Percentiles rank a stretch among this genome's conserved stretches.
phyloP scores from a whole-genome alignment of 2,113 vertebrate genomes.

The Arothron firmamentum region DNA sequence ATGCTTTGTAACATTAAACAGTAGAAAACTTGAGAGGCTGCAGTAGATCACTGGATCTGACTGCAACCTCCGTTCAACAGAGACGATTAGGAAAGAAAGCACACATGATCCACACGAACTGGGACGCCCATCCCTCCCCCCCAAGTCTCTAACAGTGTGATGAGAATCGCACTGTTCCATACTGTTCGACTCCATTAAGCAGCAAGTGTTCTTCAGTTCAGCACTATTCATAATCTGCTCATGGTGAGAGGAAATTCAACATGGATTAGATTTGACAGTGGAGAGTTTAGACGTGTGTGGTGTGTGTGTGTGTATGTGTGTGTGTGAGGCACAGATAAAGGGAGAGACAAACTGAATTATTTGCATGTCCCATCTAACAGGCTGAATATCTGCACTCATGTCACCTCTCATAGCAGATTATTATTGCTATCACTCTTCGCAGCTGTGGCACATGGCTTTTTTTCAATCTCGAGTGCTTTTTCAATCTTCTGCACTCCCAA shows the following conservation, averaged over 20 bases:
- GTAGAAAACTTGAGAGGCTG: no score
- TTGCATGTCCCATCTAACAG: conserved; percentile 16
- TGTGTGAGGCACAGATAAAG: background rate
- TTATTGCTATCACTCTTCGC: background rate
- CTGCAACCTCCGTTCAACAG: conserved; percentile 26
- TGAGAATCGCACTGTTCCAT: conserved; percentile 53
- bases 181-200: conserved; percentile 65
- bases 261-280: conserved; percentile 25
- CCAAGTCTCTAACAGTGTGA: conserved; percentile 33
- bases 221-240: conserved; percentile 57
- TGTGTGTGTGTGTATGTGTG: background rate
- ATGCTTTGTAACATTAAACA: no score
- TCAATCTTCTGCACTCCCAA: conserved; percentile 22
- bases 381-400: conserved; percentile 4
- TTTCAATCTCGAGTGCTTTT: conserved; percentile 40
- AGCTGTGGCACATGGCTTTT: conserved; percentile 24
- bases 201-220: conserved; percentile 55
- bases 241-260: conserved; percentile 37
- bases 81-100: conserved; percentile 60
- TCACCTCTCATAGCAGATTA: background rate
- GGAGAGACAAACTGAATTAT: conserved; percentile 14
- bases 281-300: conserved; percentile 28
- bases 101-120: conserved; percentile 61
- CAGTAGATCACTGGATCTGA: conserved; percentile 4
- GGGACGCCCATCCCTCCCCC: conserved; percentile 38